Base-by-base conservation (phyloP, 2,113 vertebrate genomes). In the Xiphorhynchus elegans region DNA sequence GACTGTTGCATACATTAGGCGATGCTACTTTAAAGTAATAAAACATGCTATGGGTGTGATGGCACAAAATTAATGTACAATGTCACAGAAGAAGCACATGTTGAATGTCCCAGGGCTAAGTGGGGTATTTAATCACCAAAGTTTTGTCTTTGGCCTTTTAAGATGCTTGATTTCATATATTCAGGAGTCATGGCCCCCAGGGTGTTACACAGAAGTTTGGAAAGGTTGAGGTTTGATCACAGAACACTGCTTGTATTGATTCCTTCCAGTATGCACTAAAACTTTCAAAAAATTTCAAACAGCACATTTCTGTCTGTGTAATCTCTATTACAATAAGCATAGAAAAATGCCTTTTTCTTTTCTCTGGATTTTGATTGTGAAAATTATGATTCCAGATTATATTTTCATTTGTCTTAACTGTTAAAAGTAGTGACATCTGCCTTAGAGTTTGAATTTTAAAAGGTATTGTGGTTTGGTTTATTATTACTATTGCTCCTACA, bases 81-180 rank as follows among this genome's bases (percentile, higher is more conserved):
- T 78, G 56, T 44, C 39, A 52, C 24, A 47, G 39, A 62, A 88
- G 56, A 33, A 86, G 31, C 37, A 39, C 84, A 59, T 59, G 52
- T 74, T 86, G 58, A 94, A 70, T 67, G 72, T 40, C 44, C 21
- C 10, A 52, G 33, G 49, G 68, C 58, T 81, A 72, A 81, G 46
- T 46, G 56, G 17, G 12, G 20, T 59, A 74, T 84, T 94, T 93
- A 78, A 92, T 95, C 79, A 93, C 31, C 39, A 44, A 63, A 79
- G 59, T 74, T 94, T 88, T 69, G 63, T 67, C 50, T 73, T 88
- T 85, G 72, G 79, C 75, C 82, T 91, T 89, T 94, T 74, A 89
- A 93, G 95, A 84, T 78, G 33, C 35, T 94, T 83, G 52, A 74
- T 84, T 89, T 37, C 47, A 33, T 49, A 26, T 8, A 29, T 78